Base-by-base conservation (phyloP, 2,888 invertebrate genomes). In the Troides oblongomaculatus region DNA sequence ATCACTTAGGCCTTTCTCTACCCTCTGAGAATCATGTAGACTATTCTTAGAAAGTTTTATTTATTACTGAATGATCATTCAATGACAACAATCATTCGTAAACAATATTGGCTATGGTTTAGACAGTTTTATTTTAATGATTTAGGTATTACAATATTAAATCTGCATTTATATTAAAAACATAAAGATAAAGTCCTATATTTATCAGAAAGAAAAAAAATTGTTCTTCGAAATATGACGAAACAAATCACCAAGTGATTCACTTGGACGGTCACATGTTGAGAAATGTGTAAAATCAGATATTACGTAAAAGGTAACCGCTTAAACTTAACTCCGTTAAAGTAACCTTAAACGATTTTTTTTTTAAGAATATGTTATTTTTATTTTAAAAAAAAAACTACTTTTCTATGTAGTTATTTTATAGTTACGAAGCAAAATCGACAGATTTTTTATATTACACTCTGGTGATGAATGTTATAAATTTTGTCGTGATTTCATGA, bases 151-250 rank as follows among this genome's bases (percentile, higher is more conserved):
- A 39, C 10, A 50, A 21, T 4, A 57, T 21, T 57, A 57, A 56
- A 21, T 4, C 2, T 21, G n/a, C 2, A 21, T 21, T 21, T 7
- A 56, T 56, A 21, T 56, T 56, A 56, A n/a, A 57, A 21, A n/a
- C 5, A 21, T 21, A 6, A 8, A 56, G 18, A 56, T 21, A n/a
- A 46, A 10, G 10, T 10, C 4, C 18, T 3, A 23, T 36, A 14
- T 36, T 25, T 59, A 30, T 46, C 50, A 56, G 46, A 39, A 58
- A 39, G 66, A 64, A 69, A 63, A 63, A 50, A 56, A 80, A 79
- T 86, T 83, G 81, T 82, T 79, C 79, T 78, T 70, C 83, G 82
- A 84, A 86, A 76, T 79, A 78, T 85, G 84, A 86, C 81, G 82
- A 85, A 83, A 86, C 78, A 70, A 78, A 77, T 78, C 71, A 68